Conservation (phyloP, 2,797 vertebrate genomes). For the Scleropages formosus region DNA sequence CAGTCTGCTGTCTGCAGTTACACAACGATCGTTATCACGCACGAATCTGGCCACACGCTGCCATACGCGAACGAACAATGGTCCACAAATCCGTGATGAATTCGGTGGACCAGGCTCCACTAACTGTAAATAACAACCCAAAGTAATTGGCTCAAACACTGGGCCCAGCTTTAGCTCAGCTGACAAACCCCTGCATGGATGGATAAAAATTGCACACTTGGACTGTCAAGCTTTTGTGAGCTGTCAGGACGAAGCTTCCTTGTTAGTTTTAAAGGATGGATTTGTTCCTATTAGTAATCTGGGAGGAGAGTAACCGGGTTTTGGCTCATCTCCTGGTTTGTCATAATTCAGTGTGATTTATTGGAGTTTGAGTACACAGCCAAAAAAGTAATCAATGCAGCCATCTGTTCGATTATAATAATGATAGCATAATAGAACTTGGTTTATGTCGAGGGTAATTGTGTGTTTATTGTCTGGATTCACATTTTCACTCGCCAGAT, state of each 20-base stretch:
- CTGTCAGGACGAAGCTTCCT: slow-evolving; percentile 32
- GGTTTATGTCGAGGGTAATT: slow-evolving; percentile 13
- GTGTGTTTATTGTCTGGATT: slow-evolving; percentile 11
- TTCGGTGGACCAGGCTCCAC: neutral
- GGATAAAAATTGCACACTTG: neutral
- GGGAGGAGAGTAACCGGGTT: neutral
- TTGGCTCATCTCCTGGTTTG: slow-evolving; percentile 19
- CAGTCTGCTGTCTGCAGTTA: neutral
- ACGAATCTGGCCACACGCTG: neutral
- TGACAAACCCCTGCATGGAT: slow-evolving; percentile 12
- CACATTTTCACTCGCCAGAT: neutral
- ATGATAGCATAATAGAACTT: slow-evolving; percentile 12
- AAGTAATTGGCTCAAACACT: slow-evolving; percentile 8
- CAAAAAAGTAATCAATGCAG: slow-evolving; percentile 23
- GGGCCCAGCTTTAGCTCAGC: neutral
- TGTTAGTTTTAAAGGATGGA: slow-evolving; percentile 42
- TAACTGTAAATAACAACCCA: neutral
- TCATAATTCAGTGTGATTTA: slow-evolving; percentile 25
- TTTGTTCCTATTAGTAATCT: slow-evolving; percentile 31
- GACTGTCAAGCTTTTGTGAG: slow-evolving; percentile 18
- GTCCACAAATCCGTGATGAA: neutral
- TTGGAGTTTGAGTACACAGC: slow-evolving; percentile 15
- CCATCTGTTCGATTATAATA: slow-evolving; percentile 24
- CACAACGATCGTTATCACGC: neutral
- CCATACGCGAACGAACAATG: neutral